Base-by-base conservation (phyloP, 2,888 invertebrate genomes). In the Hemicrepidius hirtus region DNA sequence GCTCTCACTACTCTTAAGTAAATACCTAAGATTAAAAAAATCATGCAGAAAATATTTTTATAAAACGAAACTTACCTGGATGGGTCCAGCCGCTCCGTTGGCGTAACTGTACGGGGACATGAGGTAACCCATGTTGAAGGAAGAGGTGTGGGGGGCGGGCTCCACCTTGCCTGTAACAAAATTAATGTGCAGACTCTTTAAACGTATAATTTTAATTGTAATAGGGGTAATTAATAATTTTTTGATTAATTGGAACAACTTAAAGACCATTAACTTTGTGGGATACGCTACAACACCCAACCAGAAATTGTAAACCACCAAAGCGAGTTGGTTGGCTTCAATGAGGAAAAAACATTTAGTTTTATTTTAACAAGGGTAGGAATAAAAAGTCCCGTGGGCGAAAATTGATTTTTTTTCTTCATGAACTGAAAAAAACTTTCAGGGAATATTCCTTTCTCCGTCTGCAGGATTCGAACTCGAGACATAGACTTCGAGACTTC, bases 81-180 rank as follows among this genome's bases (percentile, higher is more conserved):
- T 90, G 84, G 92, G 91, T 87, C 94, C 94, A 82, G 93, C 93
- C 80, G 94, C 93, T 83, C 96, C 96, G 87, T 96, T 96, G 86
- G 95, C 92, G 90, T 96, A 96, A 79, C 95, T 92, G 88, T 96
- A 96, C 73, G 95, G 95, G 78, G 95, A 93, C 87, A 96, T 94
- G 86, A 96, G 92, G 90, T 96, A 96, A 84, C 96, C 96, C 95
- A 96, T 95, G 90, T 95, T 95, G 91, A 95, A 95, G 80, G 91
- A 90, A 78, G 93, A 91, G 81, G 94, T 92, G 85, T 94, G 94
- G 76, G 93, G 92, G 83, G 93, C 92, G 75, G 92, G 92, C 85
- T 94, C 94, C 87, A 94, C 92, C 90, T 94, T 94, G 88, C 93
- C 94, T 94, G 89, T 40, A 88, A 88, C 82, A 79, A 78, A 55